Base-by-base conservation (phyloP, 2,797 vertebrate genomes). In the Micrastur ruficollis region DNA sequence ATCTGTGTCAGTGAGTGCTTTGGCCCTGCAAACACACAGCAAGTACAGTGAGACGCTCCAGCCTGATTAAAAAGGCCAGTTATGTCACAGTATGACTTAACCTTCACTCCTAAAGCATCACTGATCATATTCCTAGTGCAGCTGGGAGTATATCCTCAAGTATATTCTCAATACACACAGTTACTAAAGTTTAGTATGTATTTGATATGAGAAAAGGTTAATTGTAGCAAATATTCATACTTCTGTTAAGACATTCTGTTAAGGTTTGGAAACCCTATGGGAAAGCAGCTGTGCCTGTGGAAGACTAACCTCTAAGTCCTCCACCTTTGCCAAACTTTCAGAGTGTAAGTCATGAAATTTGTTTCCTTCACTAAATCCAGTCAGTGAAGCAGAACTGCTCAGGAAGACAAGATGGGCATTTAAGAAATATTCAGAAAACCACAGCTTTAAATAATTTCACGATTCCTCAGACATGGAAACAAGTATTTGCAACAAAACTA, bases 1-100 rank as follows among this genome's bases (percentile, higher is more conserved):
- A 99, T 99, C 98, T 99, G 99, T 10, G 99, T 99, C 97, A 99
- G 98, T 40, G 99, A 99, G 97, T 99, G 99, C 94, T 99, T 99
- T 10, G 98, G 99, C 16, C 99, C 99, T 99, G 97, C 47, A 97
- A 96, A 90, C 55, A 97, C 18, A 97, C 5, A 95, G 70, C 32
- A 96, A 95, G 27, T 11, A 49, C 34, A 90, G 61, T 88, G 71
- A 95, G 71, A 68, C n/a, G 65, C 12, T 42, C 31, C 40, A 84
- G 62, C 29, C 42, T 88, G n/a, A 67, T 67, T 59, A 31, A 86
- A 81, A 90, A 86, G 53, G 34, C 6, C 38, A 42, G 12, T 53
- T 58, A 27, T 5, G 17, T 38, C 55, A 87, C 80, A 78, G 7
- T 18, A 31, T 8, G 12, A 67, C 38, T 71, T 76, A 75, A 52